phyloP scores from a whole-genome alignment of 2,113 vertebrate genomes.

The Paramormyrops kingsleyae region DNA sequence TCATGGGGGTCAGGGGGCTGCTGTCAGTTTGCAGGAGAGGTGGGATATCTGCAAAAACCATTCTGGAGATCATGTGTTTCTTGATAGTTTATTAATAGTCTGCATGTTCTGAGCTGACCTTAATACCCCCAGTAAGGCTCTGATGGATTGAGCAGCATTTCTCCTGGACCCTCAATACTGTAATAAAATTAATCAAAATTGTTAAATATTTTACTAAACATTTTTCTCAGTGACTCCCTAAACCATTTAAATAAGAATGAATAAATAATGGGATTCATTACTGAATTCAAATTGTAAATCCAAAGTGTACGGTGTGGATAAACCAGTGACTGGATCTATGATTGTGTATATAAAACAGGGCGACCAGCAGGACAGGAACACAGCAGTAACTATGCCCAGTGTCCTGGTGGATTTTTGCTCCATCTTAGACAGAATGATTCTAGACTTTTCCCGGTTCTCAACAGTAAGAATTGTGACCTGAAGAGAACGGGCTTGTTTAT shows the following conservation, averaged over 20 bases:
- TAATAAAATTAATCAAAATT: too few relatives aligned
- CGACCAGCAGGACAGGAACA: not conserved
- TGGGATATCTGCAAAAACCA: too few relatives aligned
- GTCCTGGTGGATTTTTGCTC: not conserved
- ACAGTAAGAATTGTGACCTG: too few relatives aligned
- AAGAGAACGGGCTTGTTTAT: not conserved
- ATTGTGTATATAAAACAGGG: not conserved
- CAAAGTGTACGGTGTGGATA: not conserved
- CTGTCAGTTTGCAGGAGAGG: too few relatives aligned
- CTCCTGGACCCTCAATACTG: too few relatives aligned
- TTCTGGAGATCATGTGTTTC: too few relatives aligned
- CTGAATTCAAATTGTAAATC: not conserved
- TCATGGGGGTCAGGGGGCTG: too few relatives aligned
- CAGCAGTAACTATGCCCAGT: not conserved
- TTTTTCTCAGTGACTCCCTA: not conserved
- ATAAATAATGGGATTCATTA: not conserved
- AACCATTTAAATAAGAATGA: not conserved
- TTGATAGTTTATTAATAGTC: too few relatives aligned
- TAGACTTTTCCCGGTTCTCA: fast-evolving
- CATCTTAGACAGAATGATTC: not conserved
- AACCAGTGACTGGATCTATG: not conserved
- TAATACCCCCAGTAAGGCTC: too few relatives aligned
- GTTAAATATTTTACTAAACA: too few relatives aligned
- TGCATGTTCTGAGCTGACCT: too few relatives aligned
- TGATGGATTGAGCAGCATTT: too few relatives aligned